Base-by-base conservation (phyloP, 37 sponge, comb jelly and placozoan species). In the Beroe forskalii region DNA sequence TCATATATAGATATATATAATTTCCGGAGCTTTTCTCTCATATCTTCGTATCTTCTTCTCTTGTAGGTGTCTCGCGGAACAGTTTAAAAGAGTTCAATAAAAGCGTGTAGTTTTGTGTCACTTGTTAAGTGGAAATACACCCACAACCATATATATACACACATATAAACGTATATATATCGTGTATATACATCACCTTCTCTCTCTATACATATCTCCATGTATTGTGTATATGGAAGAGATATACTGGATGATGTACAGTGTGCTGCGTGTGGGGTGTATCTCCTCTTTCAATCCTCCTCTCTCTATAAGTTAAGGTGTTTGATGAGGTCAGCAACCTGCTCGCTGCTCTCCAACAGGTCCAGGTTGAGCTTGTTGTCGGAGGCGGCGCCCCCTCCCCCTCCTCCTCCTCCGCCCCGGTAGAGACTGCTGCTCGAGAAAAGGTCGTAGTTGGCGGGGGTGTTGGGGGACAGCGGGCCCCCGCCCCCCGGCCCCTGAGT, bases 271-370 rank as follows among this genome's bases (percentile, higher is more conserved):
- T 48, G 55, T 48, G 12, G 12, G 6, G 55, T 48, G 12, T 12
- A 48, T 48, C 55, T 12, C 55, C 55, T 48, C 55, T 17, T 12
- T 48, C 55, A 48, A 6, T 48, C 55, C 12, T 12, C 12, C 55
- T 48, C 55, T 48, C 55, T 27, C 66, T 69, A 69, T 37, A 69
- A 32, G 19, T 69, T 69, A 17, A 69, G 72, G 72, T 69, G 72
- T 35, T 69, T 69, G 27, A 69, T 69, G 19, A 69, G 19, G 19
- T 69, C 72, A 20, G 72, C 72, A 12, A 69, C 72, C 39, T 69
- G 72, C 4, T 69, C 72, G 19, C 72, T 69, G 39, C 72, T 69
- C 72, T 69, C 33, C 72, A 69, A 32, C 72, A 69, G 32, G 17
- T 69, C 72, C 72, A 69, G 35, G 72, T 37, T 32, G 2, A 69